phyloP scores from a whole-genome alignment of 2,113 vertebrate genomes.

The Athene noctua region DNA sequence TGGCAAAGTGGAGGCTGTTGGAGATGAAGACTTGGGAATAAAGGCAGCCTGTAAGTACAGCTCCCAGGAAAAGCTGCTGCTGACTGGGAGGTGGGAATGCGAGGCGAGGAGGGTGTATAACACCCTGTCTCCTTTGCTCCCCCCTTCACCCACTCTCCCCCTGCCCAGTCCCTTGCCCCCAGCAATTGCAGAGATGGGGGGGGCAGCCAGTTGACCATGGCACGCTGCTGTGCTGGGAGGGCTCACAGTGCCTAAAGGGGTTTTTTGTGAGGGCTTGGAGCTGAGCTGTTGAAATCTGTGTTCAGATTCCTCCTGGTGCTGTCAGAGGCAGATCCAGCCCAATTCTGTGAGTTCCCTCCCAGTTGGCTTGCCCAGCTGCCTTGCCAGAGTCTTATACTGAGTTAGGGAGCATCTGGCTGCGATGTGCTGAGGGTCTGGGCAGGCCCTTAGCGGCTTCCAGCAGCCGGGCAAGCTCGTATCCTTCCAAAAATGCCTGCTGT shows the following conservation, averaged over 20 bases:
- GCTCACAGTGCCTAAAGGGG: neutral
- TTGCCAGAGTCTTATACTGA: accelerated
- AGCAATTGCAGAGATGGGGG: neutral
- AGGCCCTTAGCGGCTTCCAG: neutral
- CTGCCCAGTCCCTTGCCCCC: neutral
- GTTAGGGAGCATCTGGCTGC: neutral
- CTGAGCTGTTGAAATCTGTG: neutral
- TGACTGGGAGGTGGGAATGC: neutral
- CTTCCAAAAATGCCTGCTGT: neutral
- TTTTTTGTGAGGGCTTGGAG: neutral
- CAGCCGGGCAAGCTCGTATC: accelerated
- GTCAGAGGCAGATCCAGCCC: neutral
- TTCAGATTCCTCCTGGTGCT: neutral
- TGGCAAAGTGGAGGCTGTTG: neutral
- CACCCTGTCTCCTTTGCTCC: neutral
- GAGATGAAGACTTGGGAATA: neutral
- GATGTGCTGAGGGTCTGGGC: neutral
- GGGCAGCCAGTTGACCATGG: neutral
- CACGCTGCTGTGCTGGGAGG: accelerated
- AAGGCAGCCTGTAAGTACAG: accelerated
- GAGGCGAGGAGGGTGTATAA: neutral
- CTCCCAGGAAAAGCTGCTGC: neutral
- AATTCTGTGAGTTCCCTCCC: neutral
- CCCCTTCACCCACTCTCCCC: accelerated
- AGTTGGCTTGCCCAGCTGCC: accelerated